These are phyloP conservation scores for Ladona fulva DNA, from an alignment of 1,140 invertebrate genomes.

Conservation along the genomic window DNA sequence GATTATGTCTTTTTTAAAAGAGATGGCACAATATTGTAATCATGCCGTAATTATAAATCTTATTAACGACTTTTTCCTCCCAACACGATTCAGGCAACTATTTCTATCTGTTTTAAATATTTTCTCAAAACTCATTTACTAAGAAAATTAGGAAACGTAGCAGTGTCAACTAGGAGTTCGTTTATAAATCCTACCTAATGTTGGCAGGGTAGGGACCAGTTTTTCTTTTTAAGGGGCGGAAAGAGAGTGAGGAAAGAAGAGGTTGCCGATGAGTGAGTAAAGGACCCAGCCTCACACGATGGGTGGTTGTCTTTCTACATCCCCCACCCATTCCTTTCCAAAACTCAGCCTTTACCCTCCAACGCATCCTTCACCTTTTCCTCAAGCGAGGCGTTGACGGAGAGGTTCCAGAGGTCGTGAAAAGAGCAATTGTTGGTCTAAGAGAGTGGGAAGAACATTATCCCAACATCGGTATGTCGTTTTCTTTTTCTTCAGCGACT, in stretches of 20 bases:
- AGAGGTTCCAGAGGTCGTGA: background rate
- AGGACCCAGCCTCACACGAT: background rate
- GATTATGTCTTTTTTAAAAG: too few species aligned
- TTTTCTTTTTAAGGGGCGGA: background rate
- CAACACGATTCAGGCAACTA: too few species aligned
- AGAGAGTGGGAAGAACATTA: background rate
- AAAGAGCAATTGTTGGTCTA: background rate
- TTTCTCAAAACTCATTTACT: too few species aligned
- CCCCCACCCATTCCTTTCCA: background rate
- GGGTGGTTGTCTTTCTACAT: background rate
- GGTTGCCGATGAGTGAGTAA: background rate
- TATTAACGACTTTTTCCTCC: too few species aligned
- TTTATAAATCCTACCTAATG: too few species aligned
- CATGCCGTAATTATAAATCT: too few species aligned
- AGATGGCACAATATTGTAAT: too few species aligned
- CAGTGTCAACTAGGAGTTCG: too few species aligned
- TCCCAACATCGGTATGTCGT: too few species aligned
- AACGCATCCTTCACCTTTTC: background rate
- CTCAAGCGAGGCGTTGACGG: background rate
- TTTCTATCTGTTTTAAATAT: too few species aligned
- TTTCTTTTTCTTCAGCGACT: too few species aligned
- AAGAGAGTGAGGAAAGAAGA: background rate
- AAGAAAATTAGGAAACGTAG: too few species aligned
- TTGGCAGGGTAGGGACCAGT: background rate
- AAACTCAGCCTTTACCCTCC: background rate